Evolutionary conservation across 1,140 invertebrate species (phyloP), one percentile per base, ranked within the genome.

Genomic region (Diorhabda elongata): DNA sequence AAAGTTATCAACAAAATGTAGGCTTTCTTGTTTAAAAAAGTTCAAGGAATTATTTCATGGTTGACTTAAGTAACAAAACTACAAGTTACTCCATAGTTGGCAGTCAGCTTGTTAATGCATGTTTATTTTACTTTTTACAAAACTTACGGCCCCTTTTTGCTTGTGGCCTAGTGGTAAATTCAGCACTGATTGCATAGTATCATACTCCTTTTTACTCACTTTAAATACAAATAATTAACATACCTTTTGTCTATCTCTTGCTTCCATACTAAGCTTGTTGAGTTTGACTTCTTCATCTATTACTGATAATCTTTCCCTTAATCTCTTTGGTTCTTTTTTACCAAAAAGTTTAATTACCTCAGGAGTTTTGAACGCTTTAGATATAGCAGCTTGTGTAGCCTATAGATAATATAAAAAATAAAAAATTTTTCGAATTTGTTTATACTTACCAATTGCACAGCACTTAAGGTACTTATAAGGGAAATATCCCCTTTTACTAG

Each of bases 311-410:
- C 87, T 83, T 71, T 90, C 83, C 69, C 89, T 77, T 44, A 93
- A 81, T 76, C 88, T 86, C 42, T 84, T 85, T n/a, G 90, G 90
- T 75, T 93, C 90, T 73, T 89, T 86, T 76, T 87, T 90, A 7
- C 89, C 90, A 87, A 93, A 93, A 81, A 93, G 84, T 75, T 85
- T 79, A 41, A 92, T 92, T 1, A 92, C 88, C 80, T 90, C 90
- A 43, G 91, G 91, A 4, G 91, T 93, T 81, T 91, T 85, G 76
- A 93, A 93, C 5, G 91, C 91, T 77, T 88, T 82, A 70, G 89
- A 90, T 42, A 93, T 91, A 63, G 91, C 90, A 75, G 90, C 89
- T 82, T 89, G 89, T 61, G 90, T 91, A 5, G 91, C 90, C 89
- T 91, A 70, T 44, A 73, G 74, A 74, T 61, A 26, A 26, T 26